Evolutionary conservation across 2,797 vertebrate species (phyloP), one percentile per base, ranked within the genome.

Genomic region (Phyllotis vaccarum): DNA sequence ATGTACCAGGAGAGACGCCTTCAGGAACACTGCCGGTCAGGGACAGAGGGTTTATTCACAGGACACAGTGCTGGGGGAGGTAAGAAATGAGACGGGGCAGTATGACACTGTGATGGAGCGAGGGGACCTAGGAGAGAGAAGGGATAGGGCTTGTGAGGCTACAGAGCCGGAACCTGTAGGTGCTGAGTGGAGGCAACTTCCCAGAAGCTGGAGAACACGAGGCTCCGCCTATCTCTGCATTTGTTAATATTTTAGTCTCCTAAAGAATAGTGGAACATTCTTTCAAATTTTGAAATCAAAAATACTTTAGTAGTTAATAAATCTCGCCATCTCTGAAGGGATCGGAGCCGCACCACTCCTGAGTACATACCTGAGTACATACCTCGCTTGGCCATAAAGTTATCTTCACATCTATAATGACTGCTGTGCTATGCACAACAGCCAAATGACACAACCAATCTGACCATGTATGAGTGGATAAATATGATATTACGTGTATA

Each of bases 191-290:
- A 31, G 3, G 34, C 6, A 3, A 8, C 24, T 68, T 46, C 66
- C 24, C 10, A 1, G 13, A 8, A 12, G 14, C 0, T 6, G 6
- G 10, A 12, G 6, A 0, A n/a, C 4, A 9, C 1, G 24, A 58
- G 78, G 5, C 49, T 68, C n/a, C 60, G 31, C 24, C 81, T 29
- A 78, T 52, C n/a, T 66, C 56, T 27, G 17, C 60, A 40, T 70
- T 49, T 31, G 40, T 54, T 43, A 46, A 22, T 56, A 43, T 37
- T 72, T 40, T 49, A 21, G 21, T 54, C 3, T 76, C n/a, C 7
- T 17, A 17, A 81, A n/a, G 17, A 21, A 60, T 27, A 83, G 79
- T 68, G 70, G n/a, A 74, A 58, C 52, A 83, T 34, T 19, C 17
- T 86, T 58, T 49, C 6, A 82, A 75, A 43, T 66, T 95, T 75